These are phyloP conservation scores for Chymomyza caudatula DNA, from an alignment of 2,888 invertebrate species.

Conservation along the genomic window DNA sequence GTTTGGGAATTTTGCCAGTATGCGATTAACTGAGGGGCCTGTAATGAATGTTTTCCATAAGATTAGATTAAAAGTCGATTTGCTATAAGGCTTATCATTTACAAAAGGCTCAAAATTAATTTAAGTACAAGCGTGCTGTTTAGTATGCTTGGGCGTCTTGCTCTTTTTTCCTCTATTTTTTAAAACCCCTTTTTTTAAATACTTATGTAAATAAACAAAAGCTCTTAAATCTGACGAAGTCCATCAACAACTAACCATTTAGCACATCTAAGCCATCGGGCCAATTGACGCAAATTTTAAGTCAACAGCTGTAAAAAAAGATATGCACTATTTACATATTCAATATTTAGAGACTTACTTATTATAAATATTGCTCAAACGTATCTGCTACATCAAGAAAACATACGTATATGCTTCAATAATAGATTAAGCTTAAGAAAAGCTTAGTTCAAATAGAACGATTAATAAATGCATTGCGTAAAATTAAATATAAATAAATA, in stretches of 20 bases:
- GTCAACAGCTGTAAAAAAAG: neutral
- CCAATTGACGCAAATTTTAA: neutral
- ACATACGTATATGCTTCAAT: neutral
- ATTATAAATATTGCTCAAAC: too few species aligned
- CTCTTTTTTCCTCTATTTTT: neutral
- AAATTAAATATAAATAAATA: neutral
- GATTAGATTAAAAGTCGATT: constrained; percentile 44
- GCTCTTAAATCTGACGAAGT: neutral
- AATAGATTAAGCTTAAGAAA: neutral
- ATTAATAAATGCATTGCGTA: neutral
- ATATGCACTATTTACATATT: neutral
- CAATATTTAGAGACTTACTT: neutral
- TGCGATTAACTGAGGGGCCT: constrained; percentile 51
- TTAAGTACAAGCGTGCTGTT: constrained; percentile 18
- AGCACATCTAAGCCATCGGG: neutral
- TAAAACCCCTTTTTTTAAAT: neutral
- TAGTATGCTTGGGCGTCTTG: neutral
- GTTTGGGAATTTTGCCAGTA: constrained; percentile 46
- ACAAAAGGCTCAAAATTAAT: neutral
- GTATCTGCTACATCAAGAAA: too few species aligned
- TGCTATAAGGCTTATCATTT: neutral
- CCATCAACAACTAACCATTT: neutral
- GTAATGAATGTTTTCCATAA: constrained; percentile 39
- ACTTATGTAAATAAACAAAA: neutral
- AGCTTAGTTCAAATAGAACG: neutral